Percentiles rank a stretch among this genome's conserved stretches.
phyloP scores from a whole-genome alignment of 2,113 vertebrate genomes.

The Numida meleagris region DNA sequence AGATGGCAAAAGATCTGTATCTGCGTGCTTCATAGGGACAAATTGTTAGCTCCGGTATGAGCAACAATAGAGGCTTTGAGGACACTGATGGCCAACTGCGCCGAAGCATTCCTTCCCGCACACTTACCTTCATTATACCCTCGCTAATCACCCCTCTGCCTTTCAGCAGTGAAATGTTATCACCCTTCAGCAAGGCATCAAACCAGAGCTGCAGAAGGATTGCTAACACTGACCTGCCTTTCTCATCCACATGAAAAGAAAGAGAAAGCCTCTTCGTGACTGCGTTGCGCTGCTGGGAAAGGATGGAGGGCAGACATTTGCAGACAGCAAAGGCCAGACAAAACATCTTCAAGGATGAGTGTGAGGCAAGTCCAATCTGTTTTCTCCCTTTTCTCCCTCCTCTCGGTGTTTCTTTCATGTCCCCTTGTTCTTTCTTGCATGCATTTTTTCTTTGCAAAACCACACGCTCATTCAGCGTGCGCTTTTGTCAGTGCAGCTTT shows the following conservation, averaged over 20 bases:
- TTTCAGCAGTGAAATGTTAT: slow-evolving; percentile 22
- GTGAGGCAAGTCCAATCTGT: background rate
- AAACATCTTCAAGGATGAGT: background rate
- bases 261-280: background rate
- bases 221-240: background rate
- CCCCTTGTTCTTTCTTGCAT: background rate
- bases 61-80: slow-evolving; percentile 56
- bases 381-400: background rate
- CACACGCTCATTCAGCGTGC: accelerated
- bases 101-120: background rate
- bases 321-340: background rate
- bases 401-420: background rate
- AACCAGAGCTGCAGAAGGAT: background rate
- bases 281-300: background rate
- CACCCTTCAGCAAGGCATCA: background rate
- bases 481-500: background rate
- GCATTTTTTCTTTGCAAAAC: background rate
- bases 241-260: background rate
- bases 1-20: background rate
- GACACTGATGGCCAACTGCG: background rate
- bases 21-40: background rate
- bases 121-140: background rate
- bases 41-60: background rate
- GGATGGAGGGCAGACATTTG: background rate
- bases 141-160: background rate